phyloP scores from a whole-genome alignment of 2,113 vertebrate genomes.

The Phaethon lepturus region DNA sequence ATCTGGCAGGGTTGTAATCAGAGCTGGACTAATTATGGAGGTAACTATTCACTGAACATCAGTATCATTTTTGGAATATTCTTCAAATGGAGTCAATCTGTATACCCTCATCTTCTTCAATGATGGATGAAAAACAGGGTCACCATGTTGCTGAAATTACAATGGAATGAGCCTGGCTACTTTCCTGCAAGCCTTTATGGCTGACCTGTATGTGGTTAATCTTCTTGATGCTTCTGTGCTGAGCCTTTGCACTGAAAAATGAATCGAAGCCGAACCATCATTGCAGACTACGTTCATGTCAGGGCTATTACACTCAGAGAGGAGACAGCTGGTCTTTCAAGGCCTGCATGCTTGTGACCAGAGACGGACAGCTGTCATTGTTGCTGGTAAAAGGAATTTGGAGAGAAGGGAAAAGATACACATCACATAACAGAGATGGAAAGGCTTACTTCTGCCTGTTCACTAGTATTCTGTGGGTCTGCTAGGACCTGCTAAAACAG shows the following conservation, averaged over 20 bases:
- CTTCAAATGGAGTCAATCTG: not conserved
- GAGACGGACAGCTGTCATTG: not conserved
- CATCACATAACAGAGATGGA: not conserved
- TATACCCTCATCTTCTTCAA: not conserved
- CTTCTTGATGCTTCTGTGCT: not conserved
- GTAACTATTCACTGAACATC: not conserved
- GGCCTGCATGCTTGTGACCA: not conserved
- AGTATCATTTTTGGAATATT: not conserved
- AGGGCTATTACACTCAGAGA: not conserved
- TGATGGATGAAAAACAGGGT: not conserved
- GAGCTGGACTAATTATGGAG: not conserved
- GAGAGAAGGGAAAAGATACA: not conserved
- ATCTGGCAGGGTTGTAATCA: not conserved
- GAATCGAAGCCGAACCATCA: not conserved
- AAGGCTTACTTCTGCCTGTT: not conserved
- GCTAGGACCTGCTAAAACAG: not conserved
- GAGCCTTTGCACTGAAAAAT: not conserved
- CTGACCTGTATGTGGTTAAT: not conserved
- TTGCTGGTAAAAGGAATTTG: not conserved
- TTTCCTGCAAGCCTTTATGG: not conserved
- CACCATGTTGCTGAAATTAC: not conserved
- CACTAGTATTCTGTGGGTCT: no score
- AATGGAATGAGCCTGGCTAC: not conserved
- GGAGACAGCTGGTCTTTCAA: constrained; percentile 1
- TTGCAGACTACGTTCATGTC: not conserved